These are phyloP conservation scores for Datnioides undecimradiatus DNA, from an alignment of 2,113 vertebrate species.

Conservation along the genomic window DNA sequence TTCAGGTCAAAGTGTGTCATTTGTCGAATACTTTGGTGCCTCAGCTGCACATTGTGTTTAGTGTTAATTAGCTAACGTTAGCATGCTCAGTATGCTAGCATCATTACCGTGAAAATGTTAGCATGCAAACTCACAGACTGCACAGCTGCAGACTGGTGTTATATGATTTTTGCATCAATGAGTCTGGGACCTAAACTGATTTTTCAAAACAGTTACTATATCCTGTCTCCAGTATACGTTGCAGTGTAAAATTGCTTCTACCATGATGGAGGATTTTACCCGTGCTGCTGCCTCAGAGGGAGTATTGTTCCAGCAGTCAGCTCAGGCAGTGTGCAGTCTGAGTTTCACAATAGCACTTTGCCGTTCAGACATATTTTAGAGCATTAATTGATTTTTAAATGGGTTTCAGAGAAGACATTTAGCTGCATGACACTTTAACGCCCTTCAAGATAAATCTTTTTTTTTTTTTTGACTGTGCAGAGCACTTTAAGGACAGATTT, in stretches of 20 bases:
- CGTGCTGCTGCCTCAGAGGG: background rate
- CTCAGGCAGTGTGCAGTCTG: background rate
- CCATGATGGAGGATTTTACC: background rate
- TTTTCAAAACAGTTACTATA: too few relatives aligned
- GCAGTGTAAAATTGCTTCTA: background rate
- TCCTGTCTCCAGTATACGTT: background rate
- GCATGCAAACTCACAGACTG: background rate
- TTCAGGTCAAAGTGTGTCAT: too few relatives aligned
- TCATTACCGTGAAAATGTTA: background rate
- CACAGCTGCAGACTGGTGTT: background rate
- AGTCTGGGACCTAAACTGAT: background rate
- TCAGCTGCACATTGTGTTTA: background rate
- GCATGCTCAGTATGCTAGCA: background rate
- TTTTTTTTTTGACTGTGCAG: background rate
- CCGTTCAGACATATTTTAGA: constrained; percentile 26
- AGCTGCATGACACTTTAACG: constrained; percentile 9
- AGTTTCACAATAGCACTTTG: constrained; percentile 1
- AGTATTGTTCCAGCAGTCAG: background rate
- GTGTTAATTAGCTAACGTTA: background rate
- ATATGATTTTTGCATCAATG: background rate
- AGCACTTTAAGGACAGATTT: constrained; percentile 5
- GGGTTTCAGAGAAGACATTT: background rate
- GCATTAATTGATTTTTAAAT: constrained; percentile 35
- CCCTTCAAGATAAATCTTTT: background rate
- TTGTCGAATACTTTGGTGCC: background rate